A percentile compares a stretch with the other conserved stretches of the same genome.
These are phyloP conservation scores for Leptoteleia sp. DNA, from an alignment of 1,140 invertebrate genomes.

Conservation along the genomic window DNA sequence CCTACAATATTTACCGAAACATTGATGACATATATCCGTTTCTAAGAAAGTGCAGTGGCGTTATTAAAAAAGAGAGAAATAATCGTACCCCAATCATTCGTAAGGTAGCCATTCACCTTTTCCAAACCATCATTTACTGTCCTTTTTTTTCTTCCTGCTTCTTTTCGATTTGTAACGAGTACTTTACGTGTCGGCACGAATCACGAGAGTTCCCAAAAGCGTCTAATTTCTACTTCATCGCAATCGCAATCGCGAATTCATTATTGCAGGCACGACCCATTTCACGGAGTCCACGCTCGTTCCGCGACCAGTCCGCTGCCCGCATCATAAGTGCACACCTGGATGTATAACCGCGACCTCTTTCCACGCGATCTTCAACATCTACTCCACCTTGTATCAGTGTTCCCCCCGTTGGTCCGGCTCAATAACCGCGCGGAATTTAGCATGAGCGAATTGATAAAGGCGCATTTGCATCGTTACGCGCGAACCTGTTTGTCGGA, in stretches of 20 bases:
- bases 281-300: slow-evolving; percentile 32
- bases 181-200: slow-evolving; percentile 3
- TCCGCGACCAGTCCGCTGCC: slow-evolving; percentile 22
- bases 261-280: slow-evolving; percentile 58
- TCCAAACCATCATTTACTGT: neutral
- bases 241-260: slow-evolving; percentile 46
- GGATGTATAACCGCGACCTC: slow-evolving; percentile 39
- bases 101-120: neutral
- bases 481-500: slow-evolving; percentile 38
- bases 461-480: slow-evolving; percentile 44
- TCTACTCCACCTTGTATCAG: slow-evolving; percentile 35
- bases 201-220: slow-evolving; percentile 6
- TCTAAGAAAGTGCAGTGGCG: too few species aligned
- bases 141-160: neutral
- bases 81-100: neutral
- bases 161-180: too few species aligned
- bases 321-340: slow-evolving; percentile 55
- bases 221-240: slow-evolving; percentile 17
- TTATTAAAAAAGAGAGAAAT: too few species aligned
- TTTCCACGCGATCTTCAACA: slow-evolving; percentile 42
- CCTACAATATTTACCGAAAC: too few species aligned
- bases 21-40: too few species aligned
- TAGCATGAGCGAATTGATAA: slow-evolving; percentile 40
- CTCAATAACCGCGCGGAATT: slow-evolving; percentile 42
- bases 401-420: slow-evolving; percentile 24